Conservation (phyloP, 2,888 invertebrate genomes). For the Metopia argyrocephala region DNA sequence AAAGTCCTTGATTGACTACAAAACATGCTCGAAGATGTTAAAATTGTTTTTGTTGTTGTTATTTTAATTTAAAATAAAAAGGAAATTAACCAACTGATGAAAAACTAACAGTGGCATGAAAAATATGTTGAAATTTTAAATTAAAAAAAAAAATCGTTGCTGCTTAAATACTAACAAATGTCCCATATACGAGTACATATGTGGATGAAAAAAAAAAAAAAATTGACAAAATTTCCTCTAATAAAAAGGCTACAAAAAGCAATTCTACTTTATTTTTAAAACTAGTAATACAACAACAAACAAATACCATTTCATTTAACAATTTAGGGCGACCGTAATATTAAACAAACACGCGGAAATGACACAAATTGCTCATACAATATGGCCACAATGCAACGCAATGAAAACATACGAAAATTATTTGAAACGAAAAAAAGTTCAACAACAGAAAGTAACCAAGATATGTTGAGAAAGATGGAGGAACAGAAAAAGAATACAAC, state of each 20-base stretch:
- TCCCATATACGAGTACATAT: neutral
- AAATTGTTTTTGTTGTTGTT: neutral
- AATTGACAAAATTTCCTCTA: neutral
- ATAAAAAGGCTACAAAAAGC: neutral
- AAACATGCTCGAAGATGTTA: conserved; percentile 6
- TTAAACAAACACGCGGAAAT: conserved; percentile 62
- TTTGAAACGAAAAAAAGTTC: conserved; percentile 68
- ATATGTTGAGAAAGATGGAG: conserved; percentile 39
- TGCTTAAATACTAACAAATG: conserved; percentile 29
- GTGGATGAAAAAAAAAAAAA: neutral
- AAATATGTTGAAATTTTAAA: conserved; percentile 20
- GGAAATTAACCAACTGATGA: conserved; percentile 35
- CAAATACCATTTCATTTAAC: conserved; percentile 49
- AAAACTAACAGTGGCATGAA: conserved; percentile 49
- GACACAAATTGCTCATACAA: conserved; percentile 56
- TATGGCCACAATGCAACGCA: conserved; percentile 69
- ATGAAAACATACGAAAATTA: conserved; percentile 73
- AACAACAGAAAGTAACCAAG: conserved; percentile 41
- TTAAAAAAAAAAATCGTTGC: conserved; percentile 22
- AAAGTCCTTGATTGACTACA: conserved; percentile 11
- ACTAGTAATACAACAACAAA: neutral
- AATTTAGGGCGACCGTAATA: conserved; percentile 72
- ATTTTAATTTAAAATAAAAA: neutral
- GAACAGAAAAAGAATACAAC: conserved; percentile 29
- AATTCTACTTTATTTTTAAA: neutral